Evolutionary conservation across 1,140 invertebrate genomes (phyloP).

Genomic region (Ganaspis sp.): DNA sequence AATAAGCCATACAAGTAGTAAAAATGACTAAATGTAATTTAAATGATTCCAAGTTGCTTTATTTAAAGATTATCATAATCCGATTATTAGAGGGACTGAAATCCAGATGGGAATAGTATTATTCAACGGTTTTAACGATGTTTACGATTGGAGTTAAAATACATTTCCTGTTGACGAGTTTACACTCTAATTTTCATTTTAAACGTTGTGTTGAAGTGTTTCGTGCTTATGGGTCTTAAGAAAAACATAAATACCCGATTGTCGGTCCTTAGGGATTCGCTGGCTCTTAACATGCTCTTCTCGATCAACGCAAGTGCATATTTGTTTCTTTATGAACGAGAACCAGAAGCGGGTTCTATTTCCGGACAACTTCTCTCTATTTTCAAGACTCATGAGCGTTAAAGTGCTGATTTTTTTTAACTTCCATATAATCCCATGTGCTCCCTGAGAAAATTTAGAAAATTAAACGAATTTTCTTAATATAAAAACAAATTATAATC

Average conservation of each 20-base stretch:
- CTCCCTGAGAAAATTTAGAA: too few relatives aligned
- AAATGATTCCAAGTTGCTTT: too few relatives aligned
- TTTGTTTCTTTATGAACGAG: constrained; percentile 21
- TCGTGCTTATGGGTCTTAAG: neutral
- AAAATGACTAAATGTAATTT: too few relatives aligned
- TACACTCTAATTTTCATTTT: constrained; percentile 3
- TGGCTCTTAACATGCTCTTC: constrained; percentile 20
- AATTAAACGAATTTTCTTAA: too few relatives aligned
- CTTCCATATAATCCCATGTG: neutral
- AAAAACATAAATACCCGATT: constrained; percentile 20
- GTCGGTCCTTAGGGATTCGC: constrained; percentile 21
- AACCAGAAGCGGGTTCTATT: neutral
- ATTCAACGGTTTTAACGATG: neutral
- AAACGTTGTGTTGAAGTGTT: constrained; percentile 12
- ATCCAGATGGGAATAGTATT: neutral
- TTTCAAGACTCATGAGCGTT: constrained; percentile 5
- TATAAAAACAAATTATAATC: too few relatives aligned
- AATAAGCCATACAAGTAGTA: too few relatives aligned
- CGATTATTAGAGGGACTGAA: too few relatives aligned
- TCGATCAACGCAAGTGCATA: constrained; percentile 20
- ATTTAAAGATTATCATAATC: too few relatives aligned
- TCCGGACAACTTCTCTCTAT: neutral
- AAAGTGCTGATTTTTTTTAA: neutral
- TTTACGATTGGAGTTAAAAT: neutral
- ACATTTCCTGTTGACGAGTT: neutral